Evolutionary conservation across 2,113 vertebrate genomes (phyloP), one percentile per base, ranked within the genome.

Genomic region (Bos indicus): DNA sequence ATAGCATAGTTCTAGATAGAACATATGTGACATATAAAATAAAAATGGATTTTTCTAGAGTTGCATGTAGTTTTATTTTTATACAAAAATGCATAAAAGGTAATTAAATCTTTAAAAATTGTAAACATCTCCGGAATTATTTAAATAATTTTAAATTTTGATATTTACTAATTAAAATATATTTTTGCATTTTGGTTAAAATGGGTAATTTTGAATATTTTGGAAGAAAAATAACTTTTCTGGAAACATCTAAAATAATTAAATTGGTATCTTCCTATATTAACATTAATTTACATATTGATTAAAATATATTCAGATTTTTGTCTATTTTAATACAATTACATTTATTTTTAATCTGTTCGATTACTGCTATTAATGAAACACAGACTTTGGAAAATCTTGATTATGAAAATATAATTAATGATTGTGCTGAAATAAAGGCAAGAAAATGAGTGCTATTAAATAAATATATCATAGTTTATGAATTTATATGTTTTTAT

Each of bases 261-360:
- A 86, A 62, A 85, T 28, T 74, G 54, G 87, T 78, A 64, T 11
- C 67, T 30, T 96, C 54, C 92, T 81, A 85, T 3, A 33, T 60
- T 94, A 81, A 77, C 8, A 52, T 19, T 83, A 48, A 90, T 85
- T 89, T 86, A 80, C 56, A 54, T 93, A 81, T 59, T 91, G 46
- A 94, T 85, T 48, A 92, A 90, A 80, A 84, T 88, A 60, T 36
- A 93, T 67, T 90, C 43, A 48, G 83, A 88, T 80, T 48, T 48
- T 83, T 85, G 25, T 93, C 33, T 54, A 93, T 92, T 92, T 97
- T 95, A 90, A 57, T 92, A 93, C 62, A 88, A 95, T 94, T 93
- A 56, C 67, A 90, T 89, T 95, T 94, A 59, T 51, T 97, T 91
- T 89, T 82, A 96, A 86, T 77, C 84, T 86, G 30, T 95, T 78